Base-by-base conservation (phyloP, 2,888 invertebrate genomes). In the Hirtodrosophila confusa region DNA sequence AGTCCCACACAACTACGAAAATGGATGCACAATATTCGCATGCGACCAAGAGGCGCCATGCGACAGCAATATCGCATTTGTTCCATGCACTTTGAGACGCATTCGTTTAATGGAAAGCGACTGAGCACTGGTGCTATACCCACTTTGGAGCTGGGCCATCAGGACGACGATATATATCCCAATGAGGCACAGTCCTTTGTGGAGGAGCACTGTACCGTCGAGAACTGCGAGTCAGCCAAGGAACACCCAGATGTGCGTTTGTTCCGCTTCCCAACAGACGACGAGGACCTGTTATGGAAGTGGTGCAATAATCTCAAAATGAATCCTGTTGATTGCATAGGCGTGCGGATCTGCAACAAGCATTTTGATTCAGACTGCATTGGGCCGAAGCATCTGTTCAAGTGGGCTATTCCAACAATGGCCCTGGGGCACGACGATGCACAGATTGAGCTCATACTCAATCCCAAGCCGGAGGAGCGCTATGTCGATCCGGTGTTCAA, bases 271-370 rank as follows among this genome's bases (percentile, higher is more conserved):
- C 89, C 89, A 7, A 80, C 74, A 1, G 90, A 90, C 6, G 90
- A 90, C 56, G 89, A 90, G 44, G 90, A 90, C 55, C 57, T 89
- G 50, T 63, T 90, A 4, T 88, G 85, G 83, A 90, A 90, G 47
- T 90, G 89, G 89, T 90, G 90, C 53, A 85, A 89, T 36, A 90
- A 90, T 69, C 76, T 90, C 0, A 90, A 90, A 63, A 87, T 90
- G 80, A 88, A 88, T 64, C 77, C 90, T 0, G 76, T 82, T 3
- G 89, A 90, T 39, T 90, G 89, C 47, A 64, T 73, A 0, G 89
- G 89, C 1, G 85, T 90, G 4, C 89, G 90, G n/a, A 89, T 90
- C 39, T 90, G 89, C 48, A 88, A 84, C 63, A 84, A 80, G n/a
- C 89, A 90, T 35, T 90, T 90, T 37, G 90, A 90, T 29, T 12